phyloP scores from a whole-genome alignment of 2,113 vertebrate species.

The Dermatemys mawii region DNA sequence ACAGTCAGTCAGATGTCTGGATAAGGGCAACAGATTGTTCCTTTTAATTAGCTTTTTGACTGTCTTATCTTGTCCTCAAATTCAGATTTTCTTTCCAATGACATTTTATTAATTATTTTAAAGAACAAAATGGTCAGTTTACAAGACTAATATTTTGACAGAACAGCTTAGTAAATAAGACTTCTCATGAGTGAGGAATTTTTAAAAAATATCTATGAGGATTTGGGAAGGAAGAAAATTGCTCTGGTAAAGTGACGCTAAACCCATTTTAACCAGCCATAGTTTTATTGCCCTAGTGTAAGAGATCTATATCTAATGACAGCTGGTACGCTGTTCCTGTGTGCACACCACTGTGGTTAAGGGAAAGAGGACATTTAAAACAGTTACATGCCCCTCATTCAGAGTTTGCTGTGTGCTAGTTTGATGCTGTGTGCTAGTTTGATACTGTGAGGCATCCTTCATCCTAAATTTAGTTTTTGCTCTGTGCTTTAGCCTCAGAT shows the following conservation, averaged over 20 bases:
- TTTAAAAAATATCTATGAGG: not conserved
- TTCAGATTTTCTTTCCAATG: not conserved
- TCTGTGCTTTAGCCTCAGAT: not conserved
- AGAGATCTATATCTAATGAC: not conserved
- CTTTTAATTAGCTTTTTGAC: not conserved
- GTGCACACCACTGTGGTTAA: not conserved
- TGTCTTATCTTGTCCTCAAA: not conserved
- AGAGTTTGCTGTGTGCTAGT: no score
- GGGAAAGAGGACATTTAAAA: not conserved
- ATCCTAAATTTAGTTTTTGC: not conserved
- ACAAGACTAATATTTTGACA: not conserved
- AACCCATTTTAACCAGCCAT: not conserved
- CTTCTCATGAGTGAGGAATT: not conserved
- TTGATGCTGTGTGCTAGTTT: not conserved
- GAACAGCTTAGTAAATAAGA: not conserved
- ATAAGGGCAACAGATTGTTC: not conserved
- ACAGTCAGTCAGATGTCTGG: not conserved
- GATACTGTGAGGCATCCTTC: not conserved
- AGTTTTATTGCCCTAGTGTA: not conserved
- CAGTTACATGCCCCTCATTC: not conserved
- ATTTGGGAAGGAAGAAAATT: not conserved
- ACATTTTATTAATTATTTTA: fast-evolving
- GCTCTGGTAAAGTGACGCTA: not conserved
- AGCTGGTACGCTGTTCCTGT: not conserved
- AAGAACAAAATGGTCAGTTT: not conserved